Percentiles rank a stretch among this genome's conserved stretches.
These are phyloP conservation scores for Margarornis squamiger DNA, from an alignment of 2,797 vertebrate species.

Conservation along the genomic window DNA sequence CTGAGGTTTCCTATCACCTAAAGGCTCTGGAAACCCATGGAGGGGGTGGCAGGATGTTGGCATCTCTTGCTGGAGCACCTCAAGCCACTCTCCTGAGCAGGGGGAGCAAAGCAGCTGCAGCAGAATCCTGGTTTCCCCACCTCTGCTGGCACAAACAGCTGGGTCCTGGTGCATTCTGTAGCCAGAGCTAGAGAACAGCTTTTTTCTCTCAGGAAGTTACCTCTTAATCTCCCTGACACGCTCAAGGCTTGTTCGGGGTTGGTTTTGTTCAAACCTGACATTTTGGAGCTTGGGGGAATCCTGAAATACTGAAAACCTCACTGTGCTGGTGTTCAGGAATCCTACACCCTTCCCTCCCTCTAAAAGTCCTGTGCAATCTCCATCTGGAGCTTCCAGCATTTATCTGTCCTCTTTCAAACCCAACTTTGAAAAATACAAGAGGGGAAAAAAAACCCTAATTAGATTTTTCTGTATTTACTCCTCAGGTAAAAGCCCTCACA, in stretches of 20 bases:
- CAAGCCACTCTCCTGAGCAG: neutral
- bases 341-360: neutral
- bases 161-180: neutral
- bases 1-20: neutral
- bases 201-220: neutral
- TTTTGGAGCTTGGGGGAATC: neutral
- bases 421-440: neutral
- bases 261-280: neutral
- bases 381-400: neutral
- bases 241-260: neutral
- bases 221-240: neutral
- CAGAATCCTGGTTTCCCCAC: neutral
- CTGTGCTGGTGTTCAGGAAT: neutral
- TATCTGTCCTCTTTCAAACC: neutral
- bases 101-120: neutral
- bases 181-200: neutral
- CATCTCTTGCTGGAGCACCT: neutral
- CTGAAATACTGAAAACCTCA: neutral
- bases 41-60: no score
- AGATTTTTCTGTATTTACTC: neutral
- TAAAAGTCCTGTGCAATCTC: neutral
- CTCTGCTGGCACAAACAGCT: neutral
- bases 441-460: neutral
- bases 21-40: neutral
- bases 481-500: neutral